Evolutionary conservation across 2,888 invertebrate genomes (phyloP).

Genomic region (Perdita meconis): DNA sequence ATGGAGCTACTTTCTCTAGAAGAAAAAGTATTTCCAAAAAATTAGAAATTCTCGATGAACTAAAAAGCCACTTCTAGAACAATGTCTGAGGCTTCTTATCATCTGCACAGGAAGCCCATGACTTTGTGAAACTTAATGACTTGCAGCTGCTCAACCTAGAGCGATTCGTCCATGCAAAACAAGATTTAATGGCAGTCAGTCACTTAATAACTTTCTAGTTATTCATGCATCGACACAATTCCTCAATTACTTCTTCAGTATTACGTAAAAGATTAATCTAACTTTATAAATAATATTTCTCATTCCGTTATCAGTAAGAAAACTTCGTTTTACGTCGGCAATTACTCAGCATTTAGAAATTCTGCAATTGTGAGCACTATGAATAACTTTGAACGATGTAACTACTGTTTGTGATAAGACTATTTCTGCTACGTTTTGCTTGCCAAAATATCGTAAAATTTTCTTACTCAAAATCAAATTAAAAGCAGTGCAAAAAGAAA

Average conservation of each 20-base stretch:
- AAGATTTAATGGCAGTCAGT: conserved; percentile 6
- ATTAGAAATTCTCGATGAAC: too few relatives aligned
- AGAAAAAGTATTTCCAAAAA: too few relatives aligned
- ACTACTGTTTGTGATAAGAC: not conserved
- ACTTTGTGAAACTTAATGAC: not conserved
- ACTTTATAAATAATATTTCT: conserved; percentile 9
- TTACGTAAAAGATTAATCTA: conserved; percentile 34
- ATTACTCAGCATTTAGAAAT: not conserved
- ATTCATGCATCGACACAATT: conserved; percentile 23
- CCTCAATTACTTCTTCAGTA: conserved; percentile 6
- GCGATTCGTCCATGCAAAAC: not conserved
- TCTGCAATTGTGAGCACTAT: not conserved
- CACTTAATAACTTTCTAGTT: conserved; percentile 1
- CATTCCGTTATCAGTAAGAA: not conserved
- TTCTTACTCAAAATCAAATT: too few relatives aligned
- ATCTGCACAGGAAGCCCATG: too few relatives aligned
- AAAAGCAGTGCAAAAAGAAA: too few relatives aligned
- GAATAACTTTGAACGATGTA: not conserved
- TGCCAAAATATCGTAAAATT: too few relatives aligned
- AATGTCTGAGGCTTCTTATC: too few relatives aligned
- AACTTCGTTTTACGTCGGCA: too few relatives aligned
- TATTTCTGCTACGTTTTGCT: not conserved
- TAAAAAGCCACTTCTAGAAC: too few relatives aligned
- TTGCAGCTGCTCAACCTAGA: not conserved
- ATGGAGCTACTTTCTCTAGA: too few relatives aligned